These are phyloP conservation scores for Muscicapa adusta DNA, from an alignment of 2,113 vertebrate species.

Conservation along the genomic window DNA sequence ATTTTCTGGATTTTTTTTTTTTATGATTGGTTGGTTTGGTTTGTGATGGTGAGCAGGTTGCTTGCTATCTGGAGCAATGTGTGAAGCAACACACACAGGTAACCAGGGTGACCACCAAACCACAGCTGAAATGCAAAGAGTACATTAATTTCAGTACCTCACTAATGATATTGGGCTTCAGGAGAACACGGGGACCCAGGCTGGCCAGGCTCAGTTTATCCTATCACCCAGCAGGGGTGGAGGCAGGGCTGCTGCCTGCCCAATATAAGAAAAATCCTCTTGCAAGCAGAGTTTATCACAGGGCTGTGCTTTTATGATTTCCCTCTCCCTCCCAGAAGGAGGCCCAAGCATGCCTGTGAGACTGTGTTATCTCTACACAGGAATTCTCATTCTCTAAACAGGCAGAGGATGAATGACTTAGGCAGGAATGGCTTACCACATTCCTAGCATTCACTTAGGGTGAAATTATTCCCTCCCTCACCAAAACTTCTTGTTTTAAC, in stretches of 20 bases:
- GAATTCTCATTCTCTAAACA: neutral
- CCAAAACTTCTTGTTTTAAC: neutral
- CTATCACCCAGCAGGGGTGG: neutral
- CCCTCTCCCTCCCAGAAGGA: neutral
- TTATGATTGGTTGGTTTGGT: fast-evolving
- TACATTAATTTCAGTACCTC: neutral
- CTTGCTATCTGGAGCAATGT: neutral
- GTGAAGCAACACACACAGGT: neutral
- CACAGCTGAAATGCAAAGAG: neutral
- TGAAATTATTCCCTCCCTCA: neutral
- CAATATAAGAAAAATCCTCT: fast-evolving
- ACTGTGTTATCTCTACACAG: neutral
- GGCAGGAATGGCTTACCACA: too few relatives aligned
- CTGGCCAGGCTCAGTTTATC: neutral
- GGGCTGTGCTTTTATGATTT: neutral
- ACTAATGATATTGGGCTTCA: fast-evolving
- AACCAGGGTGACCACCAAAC: neutral
- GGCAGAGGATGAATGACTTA: neutral
- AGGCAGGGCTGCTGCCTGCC: neutral
- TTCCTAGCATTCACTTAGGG: neutral
- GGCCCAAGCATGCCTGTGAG: neutral
- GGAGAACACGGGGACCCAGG: too few relatives aligned
- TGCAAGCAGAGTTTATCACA: neutral
- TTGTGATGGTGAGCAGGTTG: neutral
- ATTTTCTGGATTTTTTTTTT: neutral